Percentiles rank a stretch among this genome's conserved stretches.
phyloP scores from a whole-genome alignment of 2,888 invertebrate species.

The Anaspis maculata region DNA sequence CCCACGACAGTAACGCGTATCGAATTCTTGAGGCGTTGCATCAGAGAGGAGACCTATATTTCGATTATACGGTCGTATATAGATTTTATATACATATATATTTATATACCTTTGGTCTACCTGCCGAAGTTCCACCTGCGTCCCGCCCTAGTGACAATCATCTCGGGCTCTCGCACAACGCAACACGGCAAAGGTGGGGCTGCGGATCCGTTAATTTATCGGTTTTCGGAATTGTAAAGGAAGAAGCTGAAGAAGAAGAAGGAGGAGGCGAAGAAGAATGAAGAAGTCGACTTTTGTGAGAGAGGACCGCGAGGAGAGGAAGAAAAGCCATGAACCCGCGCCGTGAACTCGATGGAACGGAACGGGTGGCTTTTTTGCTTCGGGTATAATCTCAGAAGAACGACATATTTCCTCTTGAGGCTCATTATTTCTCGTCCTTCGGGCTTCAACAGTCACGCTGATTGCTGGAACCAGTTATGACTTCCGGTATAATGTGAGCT shows the following conservation, averaged over 20 bases:
- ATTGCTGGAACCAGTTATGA: slow-evolving; percentile 40
- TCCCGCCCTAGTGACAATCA: background rate
- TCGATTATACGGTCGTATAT: no score
- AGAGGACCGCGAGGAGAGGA: no score
- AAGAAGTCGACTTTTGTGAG: no score
- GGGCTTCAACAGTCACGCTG: slow-evolving; percentile 41
- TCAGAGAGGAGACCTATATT: no score
- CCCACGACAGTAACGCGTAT: no score
- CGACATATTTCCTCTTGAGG: slow-evolving; percentile 38
- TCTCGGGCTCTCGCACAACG: background rate
- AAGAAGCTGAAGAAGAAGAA: no score
- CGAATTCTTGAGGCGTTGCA: no score
- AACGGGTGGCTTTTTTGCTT: slow-evolving; percentile 19
- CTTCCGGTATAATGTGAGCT: slow-evolving; percentile 30
- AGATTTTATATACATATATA: no score
- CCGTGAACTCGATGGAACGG: slow-evolving; percentile 25
- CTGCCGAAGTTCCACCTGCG: background rate
- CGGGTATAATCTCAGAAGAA: slow-evolving; percentile 12
- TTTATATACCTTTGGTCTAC: no score
- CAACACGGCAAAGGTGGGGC: background rate
- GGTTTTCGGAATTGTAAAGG: slow-evolving; percentile 2
- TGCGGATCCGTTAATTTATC: slow-evolving; percentile 2
- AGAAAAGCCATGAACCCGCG: no score
- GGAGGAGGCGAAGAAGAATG: no score
- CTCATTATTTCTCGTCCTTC: slow-evolving; percentile 40